A percentile compares a stretch with the other conserved stretches of the same genome.
phyloP scores from a whole-genome alignment of 2,113 vertebrate genomes.

The Cardinalis cardinalis region DNA sequence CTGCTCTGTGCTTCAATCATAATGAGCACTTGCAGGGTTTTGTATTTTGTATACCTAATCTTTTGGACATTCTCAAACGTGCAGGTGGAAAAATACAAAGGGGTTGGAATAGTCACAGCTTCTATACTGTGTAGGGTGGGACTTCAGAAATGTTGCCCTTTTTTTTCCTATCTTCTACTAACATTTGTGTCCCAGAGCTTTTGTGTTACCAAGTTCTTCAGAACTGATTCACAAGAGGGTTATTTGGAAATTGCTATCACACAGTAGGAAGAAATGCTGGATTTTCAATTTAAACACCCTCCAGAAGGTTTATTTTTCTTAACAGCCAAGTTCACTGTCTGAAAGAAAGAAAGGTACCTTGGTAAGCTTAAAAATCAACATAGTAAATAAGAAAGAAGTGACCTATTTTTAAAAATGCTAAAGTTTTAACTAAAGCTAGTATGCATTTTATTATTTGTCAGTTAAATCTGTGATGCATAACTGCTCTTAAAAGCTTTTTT shows the following conservation, averaged over 20 bases:
- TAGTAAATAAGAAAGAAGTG: neutral
- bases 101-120: neutral
- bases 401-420: neutral
- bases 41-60: neutral
- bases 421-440: neutral
- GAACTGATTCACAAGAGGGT: neutral
- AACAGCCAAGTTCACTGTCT: neutral
- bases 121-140: neutral
- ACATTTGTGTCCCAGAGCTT: neutral
- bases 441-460: neutral
- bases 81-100: neutral
- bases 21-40: neutral
- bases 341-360: neutral
- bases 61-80: neutral
- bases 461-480: neutral
- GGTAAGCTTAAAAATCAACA: neutral
- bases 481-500: neutral
- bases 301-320: neutral
- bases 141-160: neutral
- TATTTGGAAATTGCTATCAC: neutral
- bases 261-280: neutral
- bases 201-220: neutral
- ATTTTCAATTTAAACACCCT: neutral
- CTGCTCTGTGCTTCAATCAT: neutral
- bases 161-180: neutral